phyloP scores from a whole-genome alignment of 1,140 invertebrate genomes.

The Lucilia cuprina region DNA sequence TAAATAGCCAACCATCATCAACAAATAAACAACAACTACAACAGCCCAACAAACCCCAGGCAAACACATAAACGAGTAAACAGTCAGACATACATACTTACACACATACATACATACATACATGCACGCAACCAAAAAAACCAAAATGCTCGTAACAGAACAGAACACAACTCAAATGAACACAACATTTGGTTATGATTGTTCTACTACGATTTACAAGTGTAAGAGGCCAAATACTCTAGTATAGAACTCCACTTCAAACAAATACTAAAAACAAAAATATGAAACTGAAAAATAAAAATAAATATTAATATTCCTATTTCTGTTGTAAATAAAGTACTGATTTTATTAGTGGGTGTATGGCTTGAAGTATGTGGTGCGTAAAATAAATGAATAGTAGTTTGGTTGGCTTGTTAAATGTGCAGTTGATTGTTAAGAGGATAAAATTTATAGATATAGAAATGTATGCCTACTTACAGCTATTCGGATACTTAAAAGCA shows the following conservation, averaged over 20 bases:
- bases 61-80: too few species aligned
- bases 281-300: too few species aligned
- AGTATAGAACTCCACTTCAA: too few species aligned
- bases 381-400: too few species aligned
- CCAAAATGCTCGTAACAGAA: neutral
- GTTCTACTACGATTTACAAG: neutral
- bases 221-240: too few species aligned
- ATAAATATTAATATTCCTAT: neutral
- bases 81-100: neutral
- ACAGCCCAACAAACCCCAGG: neutral
- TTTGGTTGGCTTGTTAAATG: too few species aligned
- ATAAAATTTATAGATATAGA: too few species aligned
- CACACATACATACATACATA: neutral
- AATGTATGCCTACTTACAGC: too few species aligned
- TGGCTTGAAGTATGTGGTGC: neutral
- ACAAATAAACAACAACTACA: neutral
- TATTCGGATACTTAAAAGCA: too few species aligned
- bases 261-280: too few species aligned
- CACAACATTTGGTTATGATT: neutral
- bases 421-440: too few species aligned
- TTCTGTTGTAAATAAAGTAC: neutral
- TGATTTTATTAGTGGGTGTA: neutral
- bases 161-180: neutral
- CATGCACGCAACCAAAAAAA: neutral
- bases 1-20: conserved; percentile 8